Percentiles rank a stretch among this genome's conserved stretches.
Conservation (phyloP, 1,140 invertebrate species). For the silkworm (Bombyx mori) region DNA sequence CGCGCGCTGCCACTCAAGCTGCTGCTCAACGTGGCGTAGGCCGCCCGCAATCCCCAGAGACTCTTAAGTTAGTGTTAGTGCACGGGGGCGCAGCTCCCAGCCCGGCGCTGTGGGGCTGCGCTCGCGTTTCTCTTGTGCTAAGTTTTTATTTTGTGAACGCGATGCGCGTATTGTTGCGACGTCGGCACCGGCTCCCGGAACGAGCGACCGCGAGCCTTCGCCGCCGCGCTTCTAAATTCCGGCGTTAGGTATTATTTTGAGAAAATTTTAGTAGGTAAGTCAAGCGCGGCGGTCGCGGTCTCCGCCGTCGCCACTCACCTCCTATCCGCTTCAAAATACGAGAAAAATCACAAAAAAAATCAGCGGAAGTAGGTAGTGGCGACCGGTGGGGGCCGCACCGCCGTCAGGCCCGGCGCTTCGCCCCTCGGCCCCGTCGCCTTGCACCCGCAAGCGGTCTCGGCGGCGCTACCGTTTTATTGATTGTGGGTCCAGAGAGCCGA, state of each 20-base stretch:
- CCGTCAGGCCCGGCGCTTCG: conserved; percentile 10
- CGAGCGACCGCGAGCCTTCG: conserved; percentile 19
- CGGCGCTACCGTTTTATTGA: conserved; percentile 11
- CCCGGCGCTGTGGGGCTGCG: conserved; percentile 26
- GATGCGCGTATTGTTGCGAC: conserved; percentile 26
- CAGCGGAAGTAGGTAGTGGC: conserved; percentile 2
- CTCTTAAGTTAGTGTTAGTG: conserved; percentile 50
- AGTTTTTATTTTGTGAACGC: conserved; percentile 58
- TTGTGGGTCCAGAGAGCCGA: no score
- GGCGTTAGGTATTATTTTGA: conserved; percentile 68
- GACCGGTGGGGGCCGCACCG: conserved; percentile 13
- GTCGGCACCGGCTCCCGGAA: conserved; percentile 8
- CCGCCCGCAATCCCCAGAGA: conserved; percentile 27
- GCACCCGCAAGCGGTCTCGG: conserved; percentile 9
- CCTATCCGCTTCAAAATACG: conserved; percentile 18
- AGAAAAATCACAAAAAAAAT: conserved; percentile 21
- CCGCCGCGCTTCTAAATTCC: conserved; percentile 51
- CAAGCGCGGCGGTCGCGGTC: conserved; percentile 23
- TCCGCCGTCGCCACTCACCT: conserved; percentile 18
- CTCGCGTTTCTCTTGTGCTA: conserved; percentile 37
- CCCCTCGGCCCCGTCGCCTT: conserved; percentile 7
- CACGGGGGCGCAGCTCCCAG: conserved; percentile 17
- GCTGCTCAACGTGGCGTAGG: conserved; percentile 57
- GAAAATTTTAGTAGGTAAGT: conserved; percentile 67
- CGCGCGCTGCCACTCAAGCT: conserved; percentile 54